A percentile compares a stretch with the other conserved stretches of the same genome.
These are phyloP conservation scores for Malurus melanocephalus DNA, from an alignment of 2,113 vertebrate species.

Conservation along the genomic window DNA sequence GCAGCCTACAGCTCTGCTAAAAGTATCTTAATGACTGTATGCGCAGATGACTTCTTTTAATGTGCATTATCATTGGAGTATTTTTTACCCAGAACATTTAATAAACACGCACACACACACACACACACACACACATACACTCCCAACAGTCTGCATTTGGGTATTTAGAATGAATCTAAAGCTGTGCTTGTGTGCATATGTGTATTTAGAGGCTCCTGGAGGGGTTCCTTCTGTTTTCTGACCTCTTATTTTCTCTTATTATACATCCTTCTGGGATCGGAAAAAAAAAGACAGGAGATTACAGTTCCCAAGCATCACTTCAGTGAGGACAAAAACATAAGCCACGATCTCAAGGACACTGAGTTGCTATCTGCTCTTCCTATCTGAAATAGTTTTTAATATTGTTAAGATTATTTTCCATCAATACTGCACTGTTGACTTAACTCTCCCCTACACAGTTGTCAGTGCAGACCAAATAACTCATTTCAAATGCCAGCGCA, in stretches of 20 bases:
- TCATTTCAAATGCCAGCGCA: not conserved
- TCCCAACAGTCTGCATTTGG: not conserved
- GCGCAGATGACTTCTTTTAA: not conserved
- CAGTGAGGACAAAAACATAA: not conserved
- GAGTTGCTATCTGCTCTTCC: not conserved
- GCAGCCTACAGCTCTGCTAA: not conserved
- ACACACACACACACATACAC: too few relatives aligned
- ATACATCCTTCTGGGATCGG: not conserved
- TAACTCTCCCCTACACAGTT: not conserved
- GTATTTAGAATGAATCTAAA: not conserved
- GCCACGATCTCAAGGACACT: not conserved
- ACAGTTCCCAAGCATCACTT: not conserved
- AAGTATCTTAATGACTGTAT: not conserved
- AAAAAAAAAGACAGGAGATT: not conserved
- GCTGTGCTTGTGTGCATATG: not conserved
- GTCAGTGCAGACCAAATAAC: not conserved
- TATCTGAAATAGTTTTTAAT: not conserved
- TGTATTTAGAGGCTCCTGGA: not conserved
- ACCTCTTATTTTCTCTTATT: not conserved
- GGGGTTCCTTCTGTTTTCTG: not conserved
- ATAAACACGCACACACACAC: too few relatives aligned
- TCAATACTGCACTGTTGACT: not conserved
- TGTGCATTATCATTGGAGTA: not conserved
- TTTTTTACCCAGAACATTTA: not conserved
- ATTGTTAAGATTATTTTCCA: slow-evolving; percentile 1